These are phyloP conservation scores for Cetonia aurata DNA, from an alignment of 2,888 invertebrate genomes.

Conservation along the genomic window DNA sequence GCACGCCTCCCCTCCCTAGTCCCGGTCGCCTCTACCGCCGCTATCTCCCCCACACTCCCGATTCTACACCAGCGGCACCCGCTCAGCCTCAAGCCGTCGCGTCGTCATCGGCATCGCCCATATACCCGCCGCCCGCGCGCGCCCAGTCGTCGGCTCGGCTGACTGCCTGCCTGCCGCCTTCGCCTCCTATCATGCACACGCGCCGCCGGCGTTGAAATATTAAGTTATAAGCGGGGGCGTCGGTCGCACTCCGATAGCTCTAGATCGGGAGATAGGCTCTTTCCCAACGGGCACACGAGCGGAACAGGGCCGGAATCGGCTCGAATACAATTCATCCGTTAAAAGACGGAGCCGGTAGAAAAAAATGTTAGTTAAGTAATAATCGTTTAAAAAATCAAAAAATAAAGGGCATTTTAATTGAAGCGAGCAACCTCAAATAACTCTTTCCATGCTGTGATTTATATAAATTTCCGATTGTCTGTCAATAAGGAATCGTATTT, in stretches of 20 bases:
- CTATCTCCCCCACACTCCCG: constrained; percentile 11
- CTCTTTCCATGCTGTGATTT: no score
- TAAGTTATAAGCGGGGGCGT: constrained; percentile 55
- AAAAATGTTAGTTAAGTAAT: no score
- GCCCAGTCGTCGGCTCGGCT: constrained; percentile 33
- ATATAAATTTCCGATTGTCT: no score
- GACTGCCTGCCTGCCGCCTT: constrained; percentile 47
- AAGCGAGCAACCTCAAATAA: no score
- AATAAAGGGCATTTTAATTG: no score
- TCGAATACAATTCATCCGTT: background rate
- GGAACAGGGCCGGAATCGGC: background rate
- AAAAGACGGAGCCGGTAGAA: background rate
- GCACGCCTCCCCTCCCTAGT: constrained; percentile 50
- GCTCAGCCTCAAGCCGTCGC: constrained; percentile 52
- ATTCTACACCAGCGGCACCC: constrained; percentile 30
- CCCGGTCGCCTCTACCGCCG: constrained; percentile 54
- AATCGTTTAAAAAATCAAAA: no score
- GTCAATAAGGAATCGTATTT: no score
- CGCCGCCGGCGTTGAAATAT: constrained; percentile 55
- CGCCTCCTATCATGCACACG: constrained; percentile 52
- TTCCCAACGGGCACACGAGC: constrained; percentile 2
- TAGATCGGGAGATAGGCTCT: constrained; percentile 20
- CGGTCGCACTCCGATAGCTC: constrained; percentile 46
- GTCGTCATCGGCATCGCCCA: constrained; percentile 40
- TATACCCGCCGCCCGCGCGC: constrained; percentile 43